Evolutionary conservation across 2,113 vertebrate genomes (phyloP), one percentile per base, ranked within the genome.

Genomic region (Sterrhoptilus dennistouni): DNA sequence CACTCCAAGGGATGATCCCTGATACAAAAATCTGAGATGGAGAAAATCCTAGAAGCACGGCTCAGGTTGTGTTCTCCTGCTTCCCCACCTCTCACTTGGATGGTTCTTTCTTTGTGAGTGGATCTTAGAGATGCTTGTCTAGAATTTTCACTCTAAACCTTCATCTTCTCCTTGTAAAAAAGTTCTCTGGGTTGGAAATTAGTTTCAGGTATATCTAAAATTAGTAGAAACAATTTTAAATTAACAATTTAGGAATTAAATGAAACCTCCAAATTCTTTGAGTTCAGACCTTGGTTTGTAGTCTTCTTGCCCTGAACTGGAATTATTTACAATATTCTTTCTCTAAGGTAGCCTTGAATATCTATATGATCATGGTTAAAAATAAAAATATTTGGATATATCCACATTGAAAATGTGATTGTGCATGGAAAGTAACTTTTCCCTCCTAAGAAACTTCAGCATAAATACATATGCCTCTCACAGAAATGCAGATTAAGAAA

Each of bases 101-200:
- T 13, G 12, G 21, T 31, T 21, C 14, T 50, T 82, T 47, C 31
- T 70, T 23, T 65, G 8, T 57, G 45, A 78, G 28, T 19, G 15
- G 22, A 65, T 2, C 44, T 94, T 86, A 60, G 11, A 47, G 15
- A 14, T 72, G 8, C 25, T 61, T 81, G 59, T 83, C 45, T 27
- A 69, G 12, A 49, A 65, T 63, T 91, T 94, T 50, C 49, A 19
- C 28, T 65, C 12, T 27, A 90, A 90, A 63, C 11, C 8, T 27
- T 75, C 25, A 45, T 31, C 31, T 70, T 94, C 72, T 82, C 47
- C 81, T 92, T 85, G 60, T 78, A 61, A 86, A 97, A 95, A 95
- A 81, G 78, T 89, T 24, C 19, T 54, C n/a, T 54, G 31, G 9
- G 38, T 38, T 95, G 50, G 79, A 89, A 94, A 63, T 61, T 9